A percentile compares a stretch with the other conserved stretches of the same genome.
phyloP scores from a whole-genome alignment of 2,797 vertebrate genomes.

The Trematomus bernacchii region DNA sequence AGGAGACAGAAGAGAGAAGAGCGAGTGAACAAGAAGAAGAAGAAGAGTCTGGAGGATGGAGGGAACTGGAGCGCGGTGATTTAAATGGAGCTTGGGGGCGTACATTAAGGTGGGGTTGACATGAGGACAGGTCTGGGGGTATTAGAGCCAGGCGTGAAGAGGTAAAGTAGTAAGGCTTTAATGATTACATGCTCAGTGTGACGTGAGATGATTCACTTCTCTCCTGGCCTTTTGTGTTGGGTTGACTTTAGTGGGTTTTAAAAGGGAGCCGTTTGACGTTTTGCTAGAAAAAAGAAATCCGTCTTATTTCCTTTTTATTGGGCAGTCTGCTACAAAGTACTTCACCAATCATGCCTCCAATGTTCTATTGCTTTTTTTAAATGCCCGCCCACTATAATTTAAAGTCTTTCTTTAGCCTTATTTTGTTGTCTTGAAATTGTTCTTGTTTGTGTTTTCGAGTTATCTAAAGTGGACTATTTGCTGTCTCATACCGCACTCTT shows the following conservation, averaged over 20 bases:
- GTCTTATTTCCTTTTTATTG: neutral
- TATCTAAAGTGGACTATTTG: too few species aligned
- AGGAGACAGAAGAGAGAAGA: conserved; percentile 51
- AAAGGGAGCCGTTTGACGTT: neutral
- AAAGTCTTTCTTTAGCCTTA: neutral
- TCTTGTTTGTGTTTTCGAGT: neutral
- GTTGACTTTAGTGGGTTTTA: conserved; percentile 1
- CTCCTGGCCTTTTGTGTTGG: conserved; percentile 11
- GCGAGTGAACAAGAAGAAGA: conserved; percentile 32
- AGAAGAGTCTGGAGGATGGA: conserved; percentile 39
- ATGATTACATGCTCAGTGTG: conserved; percentile 53
- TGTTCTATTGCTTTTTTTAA: neutral
- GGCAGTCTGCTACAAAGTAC: conserved; percentile 7
- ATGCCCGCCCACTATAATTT: neutral
- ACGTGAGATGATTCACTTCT: conserved; percentile 48
- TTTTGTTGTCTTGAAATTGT: neutral
- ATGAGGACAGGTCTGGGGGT: conserved; percentile 69
- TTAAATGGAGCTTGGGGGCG: conserved; percentile 72
- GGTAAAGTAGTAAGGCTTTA: conserved; percentile 49
- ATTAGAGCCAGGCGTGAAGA: conserved; percentile 60
- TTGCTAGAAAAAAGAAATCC: neutral
- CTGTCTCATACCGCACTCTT: too few species aligned
- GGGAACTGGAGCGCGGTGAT: conserved; percentile 68
- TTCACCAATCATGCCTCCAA: neutral
- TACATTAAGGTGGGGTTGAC: conserved; percentile 74